Conservation (phyloP, 2,797 vertebrate species). For the Pempheris klunzingeri region DNA sequence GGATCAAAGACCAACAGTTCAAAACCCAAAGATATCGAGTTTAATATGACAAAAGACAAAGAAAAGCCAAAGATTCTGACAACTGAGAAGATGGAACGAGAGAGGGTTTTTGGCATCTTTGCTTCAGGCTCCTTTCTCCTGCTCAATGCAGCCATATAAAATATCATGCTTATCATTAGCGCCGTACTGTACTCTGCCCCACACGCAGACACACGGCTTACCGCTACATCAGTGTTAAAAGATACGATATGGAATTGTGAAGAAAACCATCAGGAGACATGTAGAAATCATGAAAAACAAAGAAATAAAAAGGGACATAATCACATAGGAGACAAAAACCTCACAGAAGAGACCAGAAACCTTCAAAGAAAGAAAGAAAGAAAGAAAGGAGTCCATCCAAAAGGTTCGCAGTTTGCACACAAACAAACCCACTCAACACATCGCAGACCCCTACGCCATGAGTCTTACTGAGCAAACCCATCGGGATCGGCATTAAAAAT, state of each 20-base stretch:
- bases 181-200: background rate
- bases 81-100: background rate
- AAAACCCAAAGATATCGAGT: background rate
- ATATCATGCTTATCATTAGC: background rate
- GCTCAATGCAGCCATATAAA: background rate
- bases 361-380: background rate
- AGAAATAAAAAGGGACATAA: background rate
- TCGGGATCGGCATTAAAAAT: background rate
- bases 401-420: background rate
- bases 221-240: background rate
- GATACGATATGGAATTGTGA: background rate
- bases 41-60: background rate
- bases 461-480: constrained; percentile 3
- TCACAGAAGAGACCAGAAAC: background rate
- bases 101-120: background rate
- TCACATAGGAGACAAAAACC: background rate
- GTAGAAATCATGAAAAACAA: background rate
- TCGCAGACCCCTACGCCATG: background rate
- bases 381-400: background rate
- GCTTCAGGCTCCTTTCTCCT: background rate
- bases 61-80: background rate
- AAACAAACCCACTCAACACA: background rate
- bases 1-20: background rate
- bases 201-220: background rate
- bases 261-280: background rate